Evolutionary conservation across 2,797 vertebrate species (phyloP).

Genomic region (Acanthurus tractus): DNA sequence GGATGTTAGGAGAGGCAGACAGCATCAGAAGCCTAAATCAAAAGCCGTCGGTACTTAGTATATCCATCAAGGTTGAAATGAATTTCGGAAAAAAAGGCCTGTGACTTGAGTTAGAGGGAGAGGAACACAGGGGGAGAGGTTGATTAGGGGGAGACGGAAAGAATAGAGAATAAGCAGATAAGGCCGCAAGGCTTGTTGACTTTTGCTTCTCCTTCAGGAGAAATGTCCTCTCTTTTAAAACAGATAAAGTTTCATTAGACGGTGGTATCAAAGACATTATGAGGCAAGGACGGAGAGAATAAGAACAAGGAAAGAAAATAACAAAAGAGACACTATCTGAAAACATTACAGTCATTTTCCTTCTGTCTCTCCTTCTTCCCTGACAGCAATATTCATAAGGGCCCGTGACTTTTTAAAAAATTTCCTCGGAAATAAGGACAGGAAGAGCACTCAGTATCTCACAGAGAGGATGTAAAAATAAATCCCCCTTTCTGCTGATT

Average conservation of each 20-base stretch:
- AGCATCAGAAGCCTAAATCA: conserved; percentile 82
- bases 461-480: conserved; percentile 56
- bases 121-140: conserved; percentile 31
- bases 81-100: conserved; percentile 57
- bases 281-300: conserved; percentile 9
- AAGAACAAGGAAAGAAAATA: conserved; percentile 12
- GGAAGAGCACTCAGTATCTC: conserved; percentile 14
- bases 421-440: conserved; percentile 28
- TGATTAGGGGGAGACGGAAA: conserved; percentile 39
- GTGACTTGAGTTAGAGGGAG: conserved; percentile 49
- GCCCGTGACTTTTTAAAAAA: conserved; percentile 18
- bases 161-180: conserved; percentile 28
- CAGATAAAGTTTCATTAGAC: conserved; percentile 4
- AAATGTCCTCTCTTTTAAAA: conserved; percentile 32
- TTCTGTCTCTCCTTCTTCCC: conserved; percentile 26
- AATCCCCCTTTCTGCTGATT: conserved; percentile 64
- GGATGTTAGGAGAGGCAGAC: conserved; percentile 78
- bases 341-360: conserved; percentile 48
- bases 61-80: conserved; percentile 77
- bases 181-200: conserved; percentile 31
- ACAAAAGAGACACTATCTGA: conserved; percentile 14
- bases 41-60: conserved; percentile 71
- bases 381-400: conserved; percentile 40
- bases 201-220: conserved; percentile 27
- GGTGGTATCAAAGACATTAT: conserved; percentile 12